Percentiles rank a stretch among this genome's conserved stretches.
Conservation (phyloP, 2,113 vertebrate genomes). For the Laticauda colubrina region DNA sequence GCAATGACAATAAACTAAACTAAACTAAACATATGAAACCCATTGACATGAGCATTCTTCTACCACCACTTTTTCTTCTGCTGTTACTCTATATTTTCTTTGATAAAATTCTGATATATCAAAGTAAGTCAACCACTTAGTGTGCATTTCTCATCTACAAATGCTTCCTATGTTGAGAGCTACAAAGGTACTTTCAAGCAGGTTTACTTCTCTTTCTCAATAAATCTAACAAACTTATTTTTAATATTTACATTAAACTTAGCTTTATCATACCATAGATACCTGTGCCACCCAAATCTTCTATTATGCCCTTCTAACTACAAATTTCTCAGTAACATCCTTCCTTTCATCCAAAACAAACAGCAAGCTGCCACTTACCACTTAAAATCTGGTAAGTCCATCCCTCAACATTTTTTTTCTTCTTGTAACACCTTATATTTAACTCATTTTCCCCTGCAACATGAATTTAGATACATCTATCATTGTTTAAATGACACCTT, state of each 20-base stretch:
- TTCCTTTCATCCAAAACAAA: not conserved
- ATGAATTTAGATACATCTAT: not conserved
- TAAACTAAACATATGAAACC: too few species aligned
- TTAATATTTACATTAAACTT: not conserved
- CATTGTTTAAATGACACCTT: not conserved
- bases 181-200: not conserved
- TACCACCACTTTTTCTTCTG: not conserved
- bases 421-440: not conserved
- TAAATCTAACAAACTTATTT: not conserved
- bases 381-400: not conserved
- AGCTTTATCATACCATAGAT: not conserved
- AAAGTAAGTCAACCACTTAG: not conserved
- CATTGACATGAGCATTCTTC: not conserved
- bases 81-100: not conserved
- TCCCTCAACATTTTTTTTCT: not conserved
- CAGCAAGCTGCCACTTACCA: not conserved
- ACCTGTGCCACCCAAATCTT: not conserved
- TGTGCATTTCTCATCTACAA: not conserved
- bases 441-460: not conserved
- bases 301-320: not conserved
- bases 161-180: not conserved
- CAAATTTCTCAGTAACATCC: not conserved
- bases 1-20: too few species aligned
- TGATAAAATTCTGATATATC: not conserved
- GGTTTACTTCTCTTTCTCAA: not conserved